A percentile compares a stretch with the other conserved stretches of the same genome.
Evolutionary conservation across 1,140 invertebrate species (phyloP).

Genomic region (Vanessa atalanta): DNA sequence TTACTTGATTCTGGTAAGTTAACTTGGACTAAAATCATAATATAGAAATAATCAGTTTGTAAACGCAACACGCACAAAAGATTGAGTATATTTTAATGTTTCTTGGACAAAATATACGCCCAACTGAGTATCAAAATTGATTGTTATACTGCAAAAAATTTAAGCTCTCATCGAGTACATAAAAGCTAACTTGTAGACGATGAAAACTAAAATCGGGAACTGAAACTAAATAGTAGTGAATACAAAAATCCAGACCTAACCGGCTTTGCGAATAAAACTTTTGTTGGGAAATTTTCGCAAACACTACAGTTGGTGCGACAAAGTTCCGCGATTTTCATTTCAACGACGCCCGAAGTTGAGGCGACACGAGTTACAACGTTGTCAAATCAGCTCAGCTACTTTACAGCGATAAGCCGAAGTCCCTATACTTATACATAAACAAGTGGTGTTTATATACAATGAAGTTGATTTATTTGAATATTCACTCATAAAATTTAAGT

Average conservation of each 20-base stretch:
- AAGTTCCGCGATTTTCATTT: conserved; percentile 52
- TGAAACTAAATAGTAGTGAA: conserved; percentile 27
- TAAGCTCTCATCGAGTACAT: background rate
- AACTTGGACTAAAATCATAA: too few species aligned
- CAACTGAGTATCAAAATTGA: too few species aligned
- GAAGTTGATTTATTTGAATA: too few species aligned
- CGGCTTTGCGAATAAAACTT: conserved; percentile 24
- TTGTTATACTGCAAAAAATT: background rate
- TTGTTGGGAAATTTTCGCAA: conserved; percentile 28
- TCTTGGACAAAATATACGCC: too few species aligned
- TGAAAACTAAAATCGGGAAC: conserved; percentile 12
- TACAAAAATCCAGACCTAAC: conserved; percentile 25
- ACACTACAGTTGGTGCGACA: conserved; percentile 47
- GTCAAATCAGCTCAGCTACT: conserved; percentile 42
- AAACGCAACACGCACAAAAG: too few species aligned
- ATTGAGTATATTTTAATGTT: too few species aligned
- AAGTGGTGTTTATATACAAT: too few species aligned
- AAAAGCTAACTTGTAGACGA: background rate
- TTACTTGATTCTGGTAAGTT: too few species aligned
- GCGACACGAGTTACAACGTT: conserved; percentile 44
- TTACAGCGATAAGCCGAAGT: conserved; percentile 17
- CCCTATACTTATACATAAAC: background rate
- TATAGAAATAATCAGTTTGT: too few species aligned
- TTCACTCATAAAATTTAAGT: too few species aligned
- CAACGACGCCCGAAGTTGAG: conserved; percentile 43